Evolutionary conservation across 2,888 invertebrate genomes (phyloP).

Genomic region (Aphidoletes aphidimyza): DNA sequence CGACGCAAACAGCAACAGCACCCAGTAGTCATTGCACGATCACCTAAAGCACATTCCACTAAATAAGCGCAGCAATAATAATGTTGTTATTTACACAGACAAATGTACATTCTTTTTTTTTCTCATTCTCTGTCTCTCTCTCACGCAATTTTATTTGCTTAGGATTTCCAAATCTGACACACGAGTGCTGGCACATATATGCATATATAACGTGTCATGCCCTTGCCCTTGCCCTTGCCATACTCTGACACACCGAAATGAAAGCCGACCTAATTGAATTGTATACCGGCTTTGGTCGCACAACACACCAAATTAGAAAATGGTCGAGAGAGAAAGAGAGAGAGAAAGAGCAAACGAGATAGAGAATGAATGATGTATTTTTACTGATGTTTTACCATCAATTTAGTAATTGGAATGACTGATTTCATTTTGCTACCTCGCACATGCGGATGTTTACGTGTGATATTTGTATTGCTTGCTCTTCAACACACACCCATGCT

Average conservation of each 20-base stretch:
- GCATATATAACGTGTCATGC: no score
- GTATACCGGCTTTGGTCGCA: not conserved
- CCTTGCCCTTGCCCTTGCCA: no score
- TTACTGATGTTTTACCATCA: constrained; percentile 23
- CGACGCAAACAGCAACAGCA: not conserved
- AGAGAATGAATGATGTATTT: constrained; percentile 7
- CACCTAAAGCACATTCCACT: not conserved
- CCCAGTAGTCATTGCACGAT: not conserved
- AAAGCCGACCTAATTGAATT: constrained; percentile 37
- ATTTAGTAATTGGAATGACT: constrained; percentile 35
- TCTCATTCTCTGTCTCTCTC: no score
- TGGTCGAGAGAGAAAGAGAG: no score
- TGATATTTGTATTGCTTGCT: not conserved
- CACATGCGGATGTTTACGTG: not conserved
- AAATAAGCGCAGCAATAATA: not conserved
- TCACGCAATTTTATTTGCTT: not conserved
- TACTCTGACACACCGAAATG: not conserved
- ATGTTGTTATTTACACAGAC: not conserved
- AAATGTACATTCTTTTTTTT: no score
- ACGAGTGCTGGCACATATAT: not conserved
- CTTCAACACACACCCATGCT: no score
- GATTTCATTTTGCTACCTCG: not conserved
- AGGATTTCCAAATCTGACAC: constrained; percentile 26
- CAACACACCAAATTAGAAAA: no score
- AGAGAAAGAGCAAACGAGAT: not conserved